Evolutionary conservation across 1,140 invertebrate species (phyloP), one percentile per base, ranked within the genome.

Genomic region (Pseudomyrmex pallidus): DNA sequence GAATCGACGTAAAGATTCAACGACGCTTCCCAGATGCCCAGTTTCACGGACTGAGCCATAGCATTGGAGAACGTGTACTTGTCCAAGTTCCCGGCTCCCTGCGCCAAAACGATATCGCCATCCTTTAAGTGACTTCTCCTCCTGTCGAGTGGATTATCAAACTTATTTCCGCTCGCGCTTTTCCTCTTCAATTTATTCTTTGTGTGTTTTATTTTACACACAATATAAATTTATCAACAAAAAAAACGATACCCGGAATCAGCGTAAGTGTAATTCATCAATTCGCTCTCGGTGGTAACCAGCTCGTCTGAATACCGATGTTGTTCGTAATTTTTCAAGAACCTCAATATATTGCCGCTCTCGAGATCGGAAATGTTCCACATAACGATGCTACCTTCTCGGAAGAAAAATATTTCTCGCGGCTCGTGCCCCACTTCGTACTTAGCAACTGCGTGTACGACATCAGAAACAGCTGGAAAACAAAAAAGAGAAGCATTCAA

Each of bases 311-410:
- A 94, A 91, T 98, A 98, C 56, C 96, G 95, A 86, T 97, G 96
- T 8, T 96, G 91, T 93, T 97, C 96, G 86, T 94, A 96, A 89
- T 91, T 86, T 80, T 94, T 96, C 61, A 98, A 90, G 93, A 98
- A 97, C 59, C 95, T 94, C 8, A 99, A 92, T 2, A 98, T 94
- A 95, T 97, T 97, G 76, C 95, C 95, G 63, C 96, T 95, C 91
- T 99, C 98, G 66, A 97, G 90, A 83, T 98, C 97, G 35, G 96
- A 95, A 82, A 98, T 96, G 94, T 99, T 99, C 98, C 98, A 99
- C 93, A 99, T 97, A 0, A 99, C 97, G 15, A 98, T 96, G 22
- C 97, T 96, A 10, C 98, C 98, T 94, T 99, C 97, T 63, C 97
- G 95, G 91, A 98, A 98, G 90, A 98, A 97, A 92, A 96, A 98